Conservation (phyloP, 1,140 invertebrate genomes). For the Diorhabda carinulata region DNA sequence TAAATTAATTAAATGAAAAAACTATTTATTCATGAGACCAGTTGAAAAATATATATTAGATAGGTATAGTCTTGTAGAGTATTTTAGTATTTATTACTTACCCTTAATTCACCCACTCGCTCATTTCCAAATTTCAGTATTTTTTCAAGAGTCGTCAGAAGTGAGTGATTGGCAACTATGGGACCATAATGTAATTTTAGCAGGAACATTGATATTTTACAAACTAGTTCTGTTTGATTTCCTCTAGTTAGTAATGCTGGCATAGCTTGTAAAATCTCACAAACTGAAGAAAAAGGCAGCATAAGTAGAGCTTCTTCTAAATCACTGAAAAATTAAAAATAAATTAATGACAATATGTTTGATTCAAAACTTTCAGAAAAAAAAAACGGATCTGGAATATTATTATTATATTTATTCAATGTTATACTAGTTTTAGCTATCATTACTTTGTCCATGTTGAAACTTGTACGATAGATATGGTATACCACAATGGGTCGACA, state of each 20-base stretch:
- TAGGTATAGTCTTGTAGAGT: neutral
- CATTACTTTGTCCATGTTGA: no score
- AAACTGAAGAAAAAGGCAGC: conserved; percentile 77
- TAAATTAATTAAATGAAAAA: neutral
- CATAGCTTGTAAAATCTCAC: conserved; percentile 72
- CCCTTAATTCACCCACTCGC: conserved; percentile 60
- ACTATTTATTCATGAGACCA: neutral
- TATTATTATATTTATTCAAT: no score
- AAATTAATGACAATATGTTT: neutral
- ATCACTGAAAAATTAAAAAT: conserved; percentile 61
- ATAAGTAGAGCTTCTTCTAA: conserved; percentile 85
- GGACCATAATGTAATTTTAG: conserved; percentile 82
- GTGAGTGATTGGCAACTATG: conserved; percentile 63
- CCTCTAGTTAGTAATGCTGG: conserved; percentile 62
- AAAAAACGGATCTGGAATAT: no score
- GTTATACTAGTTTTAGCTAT: no score
- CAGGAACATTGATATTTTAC: conserved; percentile 73
- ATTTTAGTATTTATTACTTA: conserved; percentile 46
- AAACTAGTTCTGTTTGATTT: conserved; percentile 71
- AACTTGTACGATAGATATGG: no score
- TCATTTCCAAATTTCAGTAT: conserved; percentile 58
- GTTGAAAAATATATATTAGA: conserved; percentile 5
- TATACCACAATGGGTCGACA: no score
- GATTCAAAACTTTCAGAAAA: no score
- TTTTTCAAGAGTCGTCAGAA: conserved; percentile 67